phyloP scores from a whole-genome alignment of 1,140 invertebrate genomes.

The Adelges cooleyi region DNA sequence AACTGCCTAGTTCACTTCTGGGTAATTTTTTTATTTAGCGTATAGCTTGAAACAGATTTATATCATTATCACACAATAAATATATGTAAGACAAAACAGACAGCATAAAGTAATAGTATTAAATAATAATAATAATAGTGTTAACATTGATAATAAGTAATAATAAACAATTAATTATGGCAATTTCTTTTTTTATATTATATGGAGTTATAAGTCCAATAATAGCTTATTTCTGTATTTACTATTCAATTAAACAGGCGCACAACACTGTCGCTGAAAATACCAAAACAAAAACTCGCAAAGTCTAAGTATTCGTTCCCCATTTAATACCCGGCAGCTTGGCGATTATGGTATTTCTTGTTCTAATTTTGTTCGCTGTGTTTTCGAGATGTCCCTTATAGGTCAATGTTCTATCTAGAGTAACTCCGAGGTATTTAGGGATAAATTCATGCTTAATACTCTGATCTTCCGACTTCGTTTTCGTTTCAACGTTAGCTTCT shows the following conservation, averaged over 20 bases:
- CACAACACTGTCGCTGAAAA: constrained; percentile 6
- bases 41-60: too few species aligned
- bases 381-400: background rate
- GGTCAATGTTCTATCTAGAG: background rate
- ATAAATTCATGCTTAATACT: background rate
- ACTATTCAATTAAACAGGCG: constrained; percentile 1
- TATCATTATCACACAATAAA: too few species aligned
- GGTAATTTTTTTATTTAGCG: too few species aligned
- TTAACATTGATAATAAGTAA: background rate
- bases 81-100: too few species aligned
- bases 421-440: background rate
- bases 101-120: too few species aligned
- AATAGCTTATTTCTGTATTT: too few species aligned
- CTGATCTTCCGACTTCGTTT: background rate
- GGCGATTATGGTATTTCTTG: background rate
- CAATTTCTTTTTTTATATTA: background rate
- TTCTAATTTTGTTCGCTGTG: background rate
- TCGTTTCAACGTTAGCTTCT: constrained; percentile 1
- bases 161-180: background rate
- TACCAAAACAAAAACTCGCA: background rate
- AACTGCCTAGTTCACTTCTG: too few species aligned
- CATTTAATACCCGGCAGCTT: constrained; percentile 35
- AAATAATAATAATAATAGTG: background rate
- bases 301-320: background rate
- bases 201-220: background rate